Conservation (phyloP, 2,888 invertebrate species). For the Blastobasis adustella region DNA sequence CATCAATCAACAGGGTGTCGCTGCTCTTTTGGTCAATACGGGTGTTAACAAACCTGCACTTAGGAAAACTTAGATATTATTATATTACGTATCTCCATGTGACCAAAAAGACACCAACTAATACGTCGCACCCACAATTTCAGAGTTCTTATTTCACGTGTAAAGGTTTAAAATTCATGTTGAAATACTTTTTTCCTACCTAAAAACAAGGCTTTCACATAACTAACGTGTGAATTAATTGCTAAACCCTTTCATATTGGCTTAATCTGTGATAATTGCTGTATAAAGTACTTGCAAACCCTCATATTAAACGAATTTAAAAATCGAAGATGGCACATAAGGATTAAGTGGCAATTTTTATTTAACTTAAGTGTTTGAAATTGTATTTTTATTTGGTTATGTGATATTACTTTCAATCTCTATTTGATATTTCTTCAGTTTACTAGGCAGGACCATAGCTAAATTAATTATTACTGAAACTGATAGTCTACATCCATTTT, state of each 20-base stretch:
- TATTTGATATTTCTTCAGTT: slow-evolving; percentile 33
- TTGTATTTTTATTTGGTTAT: slow-evolving; percentile 12
- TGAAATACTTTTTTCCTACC: neutral
- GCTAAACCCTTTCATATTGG: slow-evolving; percentile 50
- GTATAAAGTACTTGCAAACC: slow-evolving; percentile 26
- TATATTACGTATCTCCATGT: slow-evolving; percentile 50
- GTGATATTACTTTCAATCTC: slow-evolving; percentile 40
- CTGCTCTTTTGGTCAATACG: slow-evolving; percentile 10
- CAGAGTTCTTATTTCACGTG: neutral
- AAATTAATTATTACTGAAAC: slow-evolving; percentile 1
- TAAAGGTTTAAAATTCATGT: neutral
- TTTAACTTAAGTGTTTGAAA: neutral
- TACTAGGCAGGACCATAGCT: slow-evolving; percentile 1
- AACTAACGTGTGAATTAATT: slow-evolving; percentile 15
- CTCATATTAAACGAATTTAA: slow-evolving; percentile 16
- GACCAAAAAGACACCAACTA: slow-evolving; percentile 46
- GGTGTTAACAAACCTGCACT: slow-evolving; percentile 24
- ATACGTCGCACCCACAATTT: no score
- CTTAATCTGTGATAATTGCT: slow-evolving; percentile 61
- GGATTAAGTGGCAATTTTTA: neutral
- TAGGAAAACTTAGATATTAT: slow-evolving; percentile 33
- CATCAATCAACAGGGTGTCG: slow-evolving; percentile 19
- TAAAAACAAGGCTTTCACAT: no score
- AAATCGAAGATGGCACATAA: neutral
- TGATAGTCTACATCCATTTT: neutral